Evolutionary conservation across 2,888 invertebrate genomes (phyloP), one percentile per base, ranked within the genome.

Genomic region (Apoda limacodes): DNA sequence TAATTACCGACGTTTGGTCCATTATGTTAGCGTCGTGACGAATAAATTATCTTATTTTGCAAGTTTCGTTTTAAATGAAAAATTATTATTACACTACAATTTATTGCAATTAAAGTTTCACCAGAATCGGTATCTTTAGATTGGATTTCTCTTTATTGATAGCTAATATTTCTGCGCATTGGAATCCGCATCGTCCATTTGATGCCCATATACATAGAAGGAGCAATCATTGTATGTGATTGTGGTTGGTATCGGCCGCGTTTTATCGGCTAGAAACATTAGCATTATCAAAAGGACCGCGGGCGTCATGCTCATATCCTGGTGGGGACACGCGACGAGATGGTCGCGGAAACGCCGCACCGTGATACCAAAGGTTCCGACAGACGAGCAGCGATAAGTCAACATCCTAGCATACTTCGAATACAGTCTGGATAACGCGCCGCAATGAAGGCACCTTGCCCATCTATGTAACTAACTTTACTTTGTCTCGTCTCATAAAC

Each of bases 261-360:
- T 50, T 52, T 47, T 47, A 52, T 55, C 52, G 52, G 48, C 60
- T 50, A 52, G 54, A 44, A 60, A 71, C 72, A 75, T 76, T 76
- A 74, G 69, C 72, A 71, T 74, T 75, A 76, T 75, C 75, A 74
- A 71, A 68, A 72, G 70, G 64, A 55, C 74, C 74, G 71, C 72
- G 54, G 63, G 68, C 63, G 68, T 70, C 68, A 63, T 63, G 70
- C 56, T 70, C 60, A 60, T 71, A 74, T 74, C 74, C n/a, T n/a
- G 61, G 58, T 50, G 66, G 54, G 63, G 67, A 70, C 71, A 65
- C 58, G 57, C 62, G 17, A 45, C 46, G 42, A 40, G 64, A 65
- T 64, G 60, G 62, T 63, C 65, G 69, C 71, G 72, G 74, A 72
- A 75, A 68, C 64, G 52, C 52, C 64, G 52, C 52, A 50, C 50